These are phyloP conservation scores for Pelobates fuscus DNA, from an alignment of 2,113 vertebrate genomes.

Conservation along the genomic window DNA sequence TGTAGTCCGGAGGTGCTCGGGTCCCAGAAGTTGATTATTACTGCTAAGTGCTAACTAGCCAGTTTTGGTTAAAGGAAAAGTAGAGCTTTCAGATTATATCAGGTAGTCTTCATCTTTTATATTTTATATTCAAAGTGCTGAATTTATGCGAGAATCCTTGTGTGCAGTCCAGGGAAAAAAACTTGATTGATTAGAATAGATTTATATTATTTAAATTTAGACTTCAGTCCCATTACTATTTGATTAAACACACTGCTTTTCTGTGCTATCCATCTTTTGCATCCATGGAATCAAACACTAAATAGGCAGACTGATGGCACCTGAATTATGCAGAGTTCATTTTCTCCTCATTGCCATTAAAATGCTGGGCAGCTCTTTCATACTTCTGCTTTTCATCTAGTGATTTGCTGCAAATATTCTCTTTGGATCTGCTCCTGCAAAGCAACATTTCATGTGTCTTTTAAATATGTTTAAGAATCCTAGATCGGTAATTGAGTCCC, in stretches of 20 bases:
- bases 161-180: conserved; percentile 45
- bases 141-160: conserved; percentile 21
- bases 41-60: too few relatives aligned
- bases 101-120: conserved; percentile 19
- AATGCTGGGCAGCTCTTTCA: conserved; percentile 54
- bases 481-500: conserved; percentile 31
- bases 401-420: conserved; percentile 53
- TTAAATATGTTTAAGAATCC: conserved; percentile 19
- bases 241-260: conserved; percentile 62
- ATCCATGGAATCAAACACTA: conserved; percentile 55
- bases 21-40: neutral
- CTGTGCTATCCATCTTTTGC: conserved; percentile 56
- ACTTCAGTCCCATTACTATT: conserved; percentile 58
- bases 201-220: conserved; percentile 67
- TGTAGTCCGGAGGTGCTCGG: neutral
- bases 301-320: conserved; percentile 57
- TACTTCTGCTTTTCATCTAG: conserved; percentile 50
- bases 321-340: conserved; percentile 62
- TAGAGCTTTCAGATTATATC: conserved; percentile 4
- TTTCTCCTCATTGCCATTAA: conserved; percentile 58
- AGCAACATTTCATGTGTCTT: conserved; percentile 27
- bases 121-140: conserved; percentile 34
- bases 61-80: neutral
- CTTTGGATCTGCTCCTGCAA: conserved; percentile 17
- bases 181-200: conserved; percentile 54